Percentiles rank a stretch among this genome's conserved stretches.
These are phyloP conservation scores for Papilio aristodemus DNA, from an alignment of 1,140 invertebrate genomes.

Conservation along the genomic window DNA sequence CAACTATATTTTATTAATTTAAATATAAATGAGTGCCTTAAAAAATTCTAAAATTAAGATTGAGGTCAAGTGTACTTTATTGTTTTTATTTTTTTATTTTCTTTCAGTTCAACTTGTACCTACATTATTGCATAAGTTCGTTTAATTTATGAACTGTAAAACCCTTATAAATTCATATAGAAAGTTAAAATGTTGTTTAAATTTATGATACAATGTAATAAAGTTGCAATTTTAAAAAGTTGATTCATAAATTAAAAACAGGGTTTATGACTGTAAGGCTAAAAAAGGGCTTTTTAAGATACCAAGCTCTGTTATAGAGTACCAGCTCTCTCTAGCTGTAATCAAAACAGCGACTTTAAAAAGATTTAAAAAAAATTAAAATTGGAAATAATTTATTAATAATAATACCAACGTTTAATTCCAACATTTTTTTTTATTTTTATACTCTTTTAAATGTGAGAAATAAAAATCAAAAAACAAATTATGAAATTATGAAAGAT, in stretches of 20 bases:
- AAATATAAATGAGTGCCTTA: too few relatives aligned
- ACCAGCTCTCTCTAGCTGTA: not conserved
- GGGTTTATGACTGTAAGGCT: not conserved
- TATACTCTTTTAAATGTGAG: too few relatives aligned
- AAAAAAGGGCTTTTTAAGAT: not conserved
- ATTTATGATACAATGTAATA: slow-evolving; percentile 7
- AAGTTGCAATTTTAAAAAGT: slow-evolving; percentile 10
- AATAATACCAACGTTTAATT: too few relatives aligned
- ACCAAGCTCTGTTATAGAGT: not conserved
- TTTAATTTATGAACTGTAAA: slow-evolving; percentile 8
- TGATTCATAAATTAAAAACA: not conserved
- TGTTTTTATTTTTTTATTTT: not conserved
- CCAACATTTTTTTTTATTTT: too few relatives aligned
- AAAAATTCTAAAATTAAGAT: too few relatives aligned
- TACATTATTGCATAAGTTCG: not conserved
- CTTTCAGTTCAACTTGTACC: not conserved
- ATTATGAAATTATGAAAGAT: too few relatives aligned
- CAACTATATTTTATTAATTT: too few relatives aligned
- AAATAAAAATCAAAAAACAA: too few relatives aligned
- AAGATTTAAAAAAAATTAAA: not conserved
- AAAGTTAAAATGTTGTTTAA: not conserved
- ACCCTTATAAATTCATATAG: not conserved
- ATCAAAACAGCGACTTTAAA: not conserved
- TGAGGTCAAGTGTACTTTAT: not conserved
- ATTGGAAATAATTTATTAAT: too few relatives aligned